Evolutionary conservation across 1,140 invertebrate genomes (phyloP).

Genomic region (Hestina assimilis): DNA sequence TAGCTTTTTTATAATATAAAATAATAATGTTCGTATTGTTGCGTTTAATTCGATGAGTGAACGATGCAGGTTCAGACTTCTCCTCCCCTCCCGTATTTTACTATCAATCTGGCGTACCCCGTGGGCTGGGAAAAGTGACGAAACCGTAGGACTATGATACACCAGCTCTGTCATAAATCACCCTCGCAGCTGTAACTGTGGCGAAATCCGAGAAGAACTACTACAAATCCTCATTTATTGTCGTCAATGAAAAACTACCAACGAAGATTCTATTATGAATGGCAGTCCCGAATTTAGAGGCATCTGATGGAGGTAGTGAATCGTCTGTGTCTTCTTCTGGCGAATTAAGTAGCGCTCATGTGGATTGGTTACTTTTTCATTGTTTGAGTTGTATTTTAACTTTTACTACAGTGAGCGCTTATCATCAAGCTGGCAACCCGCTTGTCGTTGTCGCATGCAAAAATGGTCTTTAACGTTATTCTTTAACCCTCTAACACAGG

Average conservation of each 20-base stretch:
- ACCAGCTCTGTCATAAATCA: conserved; percentile 94
- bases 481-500: no score
- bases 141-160: conserved; percentile 97
- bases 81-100: no score
- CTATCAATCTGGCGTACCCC: conserved; percentile 72
- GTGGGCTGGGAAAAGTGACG: conserved; percentile 89
- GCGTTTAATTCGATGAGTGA: no score
- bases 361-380: conserved; percentile 59
- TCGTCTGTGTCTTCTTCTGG: conserved; percentile 72
- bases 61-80: no score
- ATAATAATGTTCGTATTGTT: no score
- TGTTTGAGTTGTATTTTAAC: no score
- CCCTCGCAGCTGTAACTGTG: conserved; percentile 95
- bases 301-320: conserved; percentile 77
- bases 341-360: conserved; percentile 68
- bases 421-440: no score
- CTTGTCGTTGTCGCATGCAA: no score
- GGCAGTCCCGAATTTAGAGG: conserved; percentile 87
- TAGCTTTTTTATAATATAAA: no score
- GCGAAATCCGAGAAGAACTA: conserved; percentile 92
- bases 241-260: conserved; percentile 92
- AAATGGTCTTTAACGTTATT: no score
- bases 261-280: conserved; percentile 97
- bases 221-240: conserved; percentile 89
- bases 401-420: no score